Evolutionary conservation across 2,888 invertebrate genomes (phyloP).

Genomic region (Bhutanitis thaidina): DNA sequence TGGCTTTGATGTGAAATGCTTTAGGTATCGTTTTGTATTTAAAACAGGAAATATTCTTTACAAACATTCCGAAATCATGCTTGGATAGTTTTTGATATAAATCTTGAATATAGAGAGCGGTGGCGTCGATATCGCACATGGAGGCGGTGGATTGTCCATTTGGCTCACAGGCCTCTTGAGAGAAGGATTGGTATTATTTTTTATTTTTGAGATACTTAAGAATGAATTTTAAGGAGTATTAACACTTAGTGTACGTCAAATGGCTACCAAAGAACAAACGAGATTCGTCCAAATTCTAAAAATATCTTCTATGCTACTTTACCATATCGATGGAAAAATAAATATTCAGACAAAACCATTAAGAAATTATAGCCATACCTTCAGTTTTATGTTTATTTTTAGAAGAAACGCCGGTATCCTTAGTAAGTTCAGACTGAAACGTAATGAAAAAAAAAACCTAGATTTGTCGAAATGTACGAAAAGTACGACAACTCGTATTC

Average conservation of each 20-base stretch:
- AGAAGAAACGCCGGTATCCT: background rate
- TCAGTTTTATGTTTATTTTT: background rate
- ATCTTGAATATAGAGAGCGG: conserved; percentile 31
- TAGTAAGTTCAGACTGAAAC: background rate
- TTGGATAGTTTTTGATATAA: conserved; percentile 24
- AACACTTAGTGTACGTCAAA: too few relatives aligned
- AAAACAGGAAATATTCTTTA: conserved; percentile 38
- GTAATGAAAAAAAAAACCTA: background rate
- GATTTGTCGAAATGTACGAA: too few relatives aligned
- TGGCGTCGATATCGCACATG: conserved; percentile 45
- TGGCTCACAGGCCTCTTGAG: conserved; percentile 54
- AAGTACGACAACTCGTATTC: too few relatives aligned
- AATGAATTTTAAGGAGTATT: too few relatives aligned
- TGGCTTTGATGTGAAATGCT: conserved; percentile 25
- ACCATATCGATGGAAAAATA: too few relatives aligned
- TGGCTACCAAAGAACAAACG: too few relatives aligned
- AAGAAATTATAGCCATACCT: background rate
- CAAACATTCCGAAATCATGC: conserved; percentile 34
- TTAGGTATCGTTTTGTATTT: conserved; percentile 31
- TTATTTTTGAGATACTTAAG: background rate
- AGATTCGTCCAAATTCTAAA: too few relatives aligned
- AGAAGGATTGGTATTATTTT: conserved; percentile 35
- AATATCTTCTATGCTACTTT: too few relatives aligned
- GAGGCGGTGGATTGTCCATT: conserved; percentile 2
- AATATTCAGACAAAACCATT: too few relatives aligned